These are phyloP conservation scores for Aphis craccivora DNA, from an alignment of 1,140 invertebrate species.

Conservation along the genomic window DNA sequence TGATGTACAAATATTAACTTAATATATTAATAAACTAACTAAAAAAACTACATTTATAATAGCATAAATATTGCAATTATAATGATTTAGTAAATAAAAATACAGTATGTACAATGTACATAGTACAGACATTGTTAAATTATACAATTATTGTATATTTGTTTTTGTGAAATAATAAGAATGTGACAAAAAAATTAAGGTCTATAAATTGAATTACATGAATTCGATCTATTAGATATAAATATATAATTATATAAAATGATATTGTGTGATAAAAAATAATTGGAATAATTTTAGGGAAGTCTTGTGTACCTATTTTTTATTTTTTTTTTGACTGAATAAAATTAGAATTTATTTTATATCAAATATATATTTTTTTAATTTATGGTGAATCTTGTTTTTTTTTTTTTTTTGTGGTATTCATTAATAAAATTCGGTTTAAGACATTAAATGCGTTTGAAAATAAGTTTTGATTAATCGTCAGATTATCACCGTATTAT, in stretches of 20 bases:
- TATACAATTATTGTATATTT: too few species aligned
- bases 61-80: too few species aligned
- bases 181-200: neutral
- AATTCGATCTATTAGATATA: neutral
- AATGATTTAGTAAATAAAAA: too few species aligned
- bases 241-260: neutral
- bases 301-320: neutral
- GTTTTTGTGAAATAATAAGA: neutral
- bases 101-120: too few species aligned
- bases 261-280: neutral
- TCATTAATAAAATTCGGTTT: neutral
- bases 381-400: neutral
- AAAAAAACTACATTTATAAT: neutral
- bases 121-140: too few species aligned
- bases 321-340: neutral
- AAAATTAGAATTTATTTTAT: neutral
- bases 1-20: too few species aligned
- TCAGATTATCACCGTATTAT: neutral
- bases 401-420: neutral
- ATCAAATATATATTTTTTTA: neutral
- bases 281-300: neutral
- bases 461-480: conserved; percentile 18
- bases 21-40: neutral
- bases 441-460: neutral
- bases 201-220: neutral